A percentile compares a stretch with the other conserved stretches of the same genome.
Conservation (phyloP, 2,888 invertebrate species). For the Nomada fabriciana region DNA sequence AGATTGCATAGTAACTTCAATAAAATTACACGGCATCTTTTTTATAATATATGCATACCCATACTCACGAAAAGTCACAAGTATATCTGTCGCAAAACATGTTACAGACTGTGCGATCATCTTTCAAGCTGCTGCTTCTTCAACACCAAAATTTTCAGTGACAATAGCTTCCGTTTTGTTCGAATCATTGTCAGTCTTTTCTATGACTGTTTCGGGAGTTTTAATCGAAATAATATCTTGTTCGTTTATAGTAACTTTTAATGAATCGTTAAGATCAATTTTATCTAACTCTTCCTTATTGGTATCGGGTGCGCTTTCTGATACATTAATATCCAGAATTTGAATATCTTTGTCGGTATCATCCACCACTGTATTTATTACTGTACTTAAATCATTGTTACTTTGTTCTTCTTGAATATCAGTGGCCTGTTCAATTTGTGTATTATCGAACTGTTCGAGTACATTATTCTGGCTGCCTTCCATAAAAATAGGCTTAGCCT, state of each 20-base stretch:
- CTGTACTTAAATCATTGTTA: conserved; percentile 32
- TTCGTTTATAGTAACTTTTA: conserved; percentile 49
- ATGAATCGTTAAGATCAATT: conserved; percentile 46
- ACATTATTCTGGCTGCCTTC: conserved; percentile 60
- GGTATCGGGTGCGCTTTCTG: conserved; percentile 6
- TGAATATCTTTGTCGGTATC: conserved; percentile 26
- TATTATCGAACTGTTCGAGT: conserved; percentile 66
- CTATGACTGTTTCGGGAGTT: conserved; percentile 27
- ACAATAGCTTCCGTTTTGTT: conserved; percentile 66
- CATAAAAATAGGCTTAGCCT: conserved; percentile 46
- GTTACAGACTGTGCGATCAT: conserved; percentile 6
- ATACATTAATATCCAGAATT: conserved; percentile 33
- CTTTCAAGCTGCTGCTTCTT: conserved; percentile 81
- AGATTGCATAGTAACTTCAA: conserved; percentile 43
- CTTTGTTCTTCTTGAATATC: conserved; percentile 21
- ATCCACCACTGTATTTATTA: conserved; percentile 38
- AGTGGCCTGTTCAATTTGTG: conserved; percentile 47
- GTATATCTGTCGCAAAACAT: conserved; percentile 29
- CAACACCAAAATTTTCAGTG: conserved; percentile 76
- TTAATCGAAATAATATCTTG: conserved; percentile 47
- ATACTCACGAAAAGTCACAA: conserved; percentile 39
- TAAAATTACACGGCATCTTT: conserved; percentile 45
- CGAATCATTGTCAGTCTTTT: conserved; percentile 69
- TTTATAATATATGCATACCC: conserved; percentile 45
- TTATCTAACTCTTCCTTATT: conserved; percentile 34